phyloP scores from a whole-genome alignment of 2,113 vertebrate species.

The Thymallus thymallus region DNA sequence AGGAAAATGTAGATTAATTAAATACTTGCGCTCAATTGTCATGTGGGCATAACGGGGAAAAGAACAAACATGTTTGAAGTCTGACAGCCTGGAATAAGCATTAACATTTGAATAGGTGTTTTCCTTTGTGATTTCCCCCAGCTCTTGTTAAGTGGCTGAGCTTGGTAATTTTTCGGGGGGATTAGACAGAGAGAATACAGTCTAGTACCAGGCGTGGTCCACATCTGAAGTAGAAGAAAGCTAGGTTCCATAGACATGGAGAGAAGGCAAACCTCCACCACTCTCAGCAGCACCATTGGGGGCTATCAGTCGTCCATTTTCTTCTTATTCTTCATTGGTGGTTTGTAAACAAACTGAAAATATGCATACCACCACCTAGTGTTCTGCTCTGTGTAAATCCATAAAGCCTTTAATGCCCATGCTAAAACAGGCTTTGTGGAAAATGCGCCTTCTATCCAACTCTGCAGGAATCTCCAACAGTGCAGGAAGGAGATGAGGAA shows the following conservation, averaged over 20 bases:
- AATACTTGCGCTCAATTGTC: conserved; percentile 43
- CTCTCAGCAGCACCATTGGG: too few species aligned
- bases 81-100: conserved; percentile 53
- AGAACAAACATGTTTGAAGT: conserved; percentile 48
- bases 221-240: conserved; percentile 29
- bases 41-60: conserved; percentile 18
- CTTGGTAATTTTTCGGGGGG: conserved; percentile 60
- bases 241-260: conserved; percentile 19
- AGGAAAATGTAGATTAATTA: conserved; percentile 48
- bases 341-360: too few species aligned
- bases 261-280: too few species aligned
- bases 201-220: conserved; percentile 50
- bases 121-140: conserved; percentile 41
- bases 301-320: too few species aligned
- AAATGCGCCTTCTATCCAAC: too few species aligned
- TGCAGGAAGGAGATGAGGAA: conserved; percentile 47
- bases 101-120: conserved; percentile 67
- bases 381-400: too few species aligned
- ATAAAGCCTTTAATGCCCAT: too few species aligned
- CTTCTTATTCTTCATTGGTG: too few species aligned
- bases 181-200: conserved; percentile 62
- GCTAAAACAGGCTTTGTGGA: too few species aligned
- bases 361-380: too few species aligned
- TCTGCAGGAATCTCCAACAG: conserved; percentile 15
- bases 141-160: conserved; percentile 56